Base-by-base conservation (phyloP, 1,140 invertebrate species). In the Adoxophyes honmai region DNA sequence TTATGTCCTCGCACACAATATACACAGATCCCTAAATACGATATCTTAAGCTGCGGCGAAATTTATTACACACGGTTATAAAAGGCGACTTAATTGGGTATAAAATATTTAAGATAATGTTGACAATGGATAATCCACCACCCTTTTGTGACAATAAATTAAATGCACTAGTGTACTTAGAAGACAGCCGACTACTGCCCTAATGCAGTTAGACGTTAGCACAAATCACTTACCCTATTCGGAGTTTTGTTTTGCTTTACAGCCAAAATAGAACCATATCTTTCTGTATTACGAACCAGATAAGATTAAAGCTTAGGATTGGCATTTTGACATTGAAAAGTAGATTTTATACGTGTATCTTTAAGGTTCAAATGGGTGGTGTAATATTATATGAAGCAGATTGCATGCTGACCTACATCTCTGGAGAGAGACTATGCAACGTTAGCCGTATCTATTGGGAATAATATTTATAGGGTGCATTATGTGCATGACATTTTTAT, bases 401-500 rank as follows among this genome's bases (percentile, higher is more conserved):
- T 73, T 82, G 70, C 74, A 80, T 68, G 62, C 64, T 88, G 85
- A 86, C 85, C 83, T 83, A 88, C 76, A 86, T 88, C 85, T 88
- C 86, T 79, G 57, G 79, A 86, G 83, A 80, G 73, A 73, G 68
- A 76, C 72, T 79, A 76, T 76, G 70, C 70, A 79, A 73, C 68
- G 77, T 86, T 86, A 85, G 76, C 28, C 34, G 66, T 64, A 68
- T 85, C 81, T 68, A 73, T 64, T 70, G 85, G 81, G 83, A 80
- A 77, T 81, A 77, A 86, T 86, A 88, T 88, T 86, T 86, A 86
- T 88, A 70, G 82, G 75, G 81, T 86, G 83, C 83, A 88, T 81
- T 81, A 86, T 86, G 86, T 79, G 81, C 76, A 78, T 86, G 86
- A 88, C 86, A 76, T 73, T 86, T 88, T 86, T 88, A 88, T 88